Evolutionary conservation across 2,113 vertebrate genomes (phyloP), one percentile per base, ranked within the genome.

Genomic region (Halichoerus grypus): DNA sequence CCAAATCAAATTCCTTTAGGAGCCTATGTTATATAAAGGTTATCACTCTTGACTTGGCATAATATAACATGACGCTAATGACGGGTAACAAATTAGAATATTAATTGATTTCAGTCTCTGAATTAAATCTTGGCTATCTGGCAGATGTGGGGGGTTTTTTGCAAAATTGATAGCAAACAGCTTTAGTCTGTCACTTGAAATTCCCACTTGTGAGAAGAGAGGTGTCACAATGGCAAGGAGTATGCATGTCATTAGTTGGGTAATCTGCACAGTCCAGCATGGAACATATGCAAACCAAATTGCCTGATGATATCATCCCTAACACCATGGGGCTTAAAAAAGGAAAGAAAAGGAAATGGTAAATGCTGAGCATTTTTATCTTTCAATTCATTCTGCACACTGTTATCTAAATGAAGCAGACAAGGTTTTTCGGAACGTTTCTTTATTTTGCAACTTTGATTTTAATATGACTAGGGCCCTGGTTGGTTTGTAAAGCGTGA

Each of bases 151-250:
- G 4, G 11, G 16, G 7, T 5, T 96, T 98, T 98, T 98, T 98
- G 96, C 96, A 98, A 98, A 98, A 98, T 91, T 98, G 98, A 98
- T 98, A 99, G 94, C 97, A 98, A 98, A 96, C 98, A 98, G 97
- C 95, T 98, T 98, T 98, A 65, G 69, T 98, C 98, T 98, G 98
- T 98, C 98, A 98, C 94, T 98, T 59, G 26, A 91, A 98, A 98
- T 99, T 98, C 98, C 97, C 98, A 97, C 96, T 98, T 98, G 97
- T 88, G 97, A 97, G 91, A 98, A 95, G 19, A 98, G 97, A 96
- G 46, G 95, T 98, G 87, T 97, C 98, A 95, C 21, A 95, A 76
- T 97, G 88, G 96, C 96, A 97, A 93, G 76, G 95, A 98, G 86
- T 76, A 28, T 39, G 0, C 96, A 83, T 98, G 97, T 97, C 98